phyloP scores from a whole-genome alignment of 2,113 vertebrate species.

The Sceloporus tristichus region DNA sequence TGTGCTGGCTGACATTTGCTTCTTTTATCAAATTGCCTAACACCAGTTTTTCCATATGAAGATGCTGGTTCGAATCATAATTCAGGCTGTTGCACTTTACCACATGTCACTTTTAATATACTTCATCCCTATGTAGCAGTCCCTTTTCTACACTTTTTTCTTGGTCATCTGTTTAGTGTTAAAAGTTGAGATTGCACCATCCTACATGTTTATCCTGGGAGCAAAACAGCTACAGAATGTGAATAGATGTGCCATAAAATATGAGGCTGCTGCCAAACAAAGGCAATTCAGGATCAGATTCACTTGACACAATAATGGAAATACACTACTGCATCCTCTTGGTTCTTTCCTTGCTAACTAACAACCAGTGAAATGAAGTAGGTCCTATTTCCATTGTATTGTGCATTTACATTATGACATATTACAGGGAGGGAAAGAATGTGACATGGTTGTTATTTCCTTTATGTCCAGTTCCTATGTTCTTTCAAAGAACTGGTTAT shows the following conservation, averaged over 20 bases:
- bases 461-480: not conserved
- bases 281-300: not conserved
- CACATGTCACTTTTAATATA: not conserved
- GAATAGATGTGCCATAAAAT: not conserved
- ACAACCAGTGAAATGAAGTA: not conserved
- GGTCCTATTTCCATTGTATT: no score
- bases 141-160: not conserved
- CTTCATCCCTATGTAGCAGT: not conserved
- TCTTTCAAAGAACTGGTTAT: not conserved
- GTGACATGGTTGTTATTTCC: not conserved
- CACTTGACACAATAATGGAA: not conserved
- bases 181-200: not conserved
- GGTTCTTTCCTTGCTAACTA: not conserved
- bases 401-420: not conserved
- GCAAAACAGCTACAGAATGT: not conserved
- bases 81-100: not conserved
- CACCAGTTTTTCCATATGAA: not conserved
- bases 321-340: not conserved
- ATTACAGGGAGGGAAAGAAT: not conserved
- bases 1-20: fast-evolving
- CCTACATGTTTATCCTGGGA: not conserved
- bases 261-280: not conserved
- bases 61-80: not conserved
- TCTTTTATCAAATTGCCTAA: not conserved
- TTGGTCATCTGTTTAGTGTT: not conserved